Evolutionary conservation across 2,888 invertebrate genomes (phyloP), one percentile per base, ranked within the genome.

Genomic region (Apoda limacodes): DNA sequence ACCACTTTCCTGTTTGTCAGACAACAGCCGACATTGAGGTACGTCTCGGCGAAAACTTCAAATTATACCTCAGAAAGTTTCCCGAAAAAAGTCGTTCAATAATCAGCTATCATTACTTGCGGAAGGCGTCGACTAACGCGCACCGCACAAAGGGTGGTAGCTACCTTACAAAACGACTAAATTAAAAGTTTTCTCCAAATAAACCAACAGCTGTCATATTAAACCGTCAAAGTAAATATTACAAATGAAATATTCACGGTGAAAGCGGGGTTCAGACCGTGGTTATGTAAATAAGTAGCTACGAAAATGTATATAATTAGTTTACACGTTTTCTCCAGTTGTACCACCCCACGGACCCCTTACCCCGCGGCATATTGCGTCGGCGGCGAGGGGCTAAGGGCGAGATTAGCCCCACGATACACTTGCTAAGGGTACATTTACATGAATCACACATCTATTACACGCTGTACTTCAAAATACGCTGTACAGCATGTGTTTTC

Each of bases 261-360:
- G 78, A 80, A 78, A 78, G 80, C 76, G 69, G 60, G 62, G 70
- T 55, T 70, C 66, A 66, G 68, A 54, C 66, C 63, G 72, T 68
- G 74, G 70, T 78, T 80, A 78, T 78, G 78, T 78, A 80, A 78
- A 80, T 78, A 80, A 78, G 72, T 76, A 69, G 69, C 74, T 69
- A 78, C 78, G 75, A 76, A 78, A 78, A 78, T 71, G 72, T 80
- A 78, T 72, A 78, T 78, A 78, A 78, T 80, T 78, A 78, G 78
- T 80, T 80, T 78, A 78, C 78, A 78, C 76, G 72, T 78, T 78
- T 76, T 74, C 76, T 70, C 63, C 49, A 6, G 7, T 17, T 6
- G 50, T 43, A 49, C 56, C 58, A 55, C 60, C 61, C 60, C 53
- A 44, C 61, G 17, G 60, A 45, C 55, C 61, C 55, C 51, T 24